phyloP scores from a whole-genome alignment of 1,140 invertebrate genomes.

The Chrysomallon squamiferum region DNA sequence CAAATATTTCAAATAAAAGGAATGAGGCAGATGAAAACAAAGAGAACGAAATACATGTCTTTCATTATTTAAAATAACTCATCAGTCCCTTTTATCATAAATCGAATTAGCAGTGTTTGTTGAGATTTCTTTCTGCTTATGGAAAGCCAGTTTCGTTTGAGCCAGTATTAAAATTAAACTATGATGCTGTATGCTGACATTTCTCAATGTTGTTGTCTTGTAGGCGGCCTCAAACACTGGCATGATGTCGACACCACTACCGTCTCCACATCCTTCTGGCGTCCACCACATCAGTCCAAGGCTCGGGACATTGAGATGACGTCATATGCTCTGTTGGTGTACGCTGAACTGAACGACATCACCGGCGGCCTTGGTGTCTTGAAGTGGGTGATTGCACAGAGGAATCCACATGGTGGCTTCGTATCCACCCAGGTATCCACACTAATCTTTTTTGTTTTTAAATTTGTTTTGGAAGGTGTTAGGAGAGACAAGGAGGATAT shows the following conservation, averaged over 20 bases:
- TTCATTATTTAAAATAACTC: background rate
- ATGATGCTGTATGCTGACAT: too few species aligned
- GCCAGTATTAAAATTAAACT: too few species aligned
- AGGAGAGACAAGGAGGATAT: too few species aligned
- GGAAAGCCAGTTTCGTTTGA: background rate
- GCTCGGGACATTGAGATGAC: constrained; percentile 84
- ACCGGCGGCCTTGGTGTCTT: constrained; percentile 75
- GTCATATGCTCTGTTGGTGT: constrained; percentile 80
- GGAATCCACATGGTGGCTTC: constrained; percentile 84
- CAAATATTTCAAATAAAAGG: too few species aligned
- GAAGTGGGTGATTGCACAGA: constrained; percentile 82
- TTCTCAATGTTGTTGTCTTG: too few species aligned
- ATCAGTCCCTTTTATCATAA: background rate
- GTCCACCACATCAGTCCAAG: background rate
- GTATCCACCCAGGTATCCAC: constrained; percentile 70
- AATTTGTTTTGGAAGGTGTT: too few species aligned
- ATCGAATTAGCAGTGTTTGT: too few species aligned
- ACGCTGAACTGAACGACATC: constrained; percentile 43
- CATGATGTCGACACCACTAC: background rate
- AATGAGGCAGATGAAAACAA: too few species aligned
- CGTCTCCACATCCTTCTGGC: background rate
- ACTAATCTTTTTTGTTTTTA: too few species aligned
- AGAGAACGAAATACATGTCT: background rate
- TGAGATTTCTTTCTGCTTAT: too few species aligned
- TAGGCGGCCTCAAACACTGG: background rate